These are phyloP conservation scores for Antedon mediterranea DNA, from an alignment of 53 echinoderm and acorn worm species.

Conservation along the genomic window DNA sequence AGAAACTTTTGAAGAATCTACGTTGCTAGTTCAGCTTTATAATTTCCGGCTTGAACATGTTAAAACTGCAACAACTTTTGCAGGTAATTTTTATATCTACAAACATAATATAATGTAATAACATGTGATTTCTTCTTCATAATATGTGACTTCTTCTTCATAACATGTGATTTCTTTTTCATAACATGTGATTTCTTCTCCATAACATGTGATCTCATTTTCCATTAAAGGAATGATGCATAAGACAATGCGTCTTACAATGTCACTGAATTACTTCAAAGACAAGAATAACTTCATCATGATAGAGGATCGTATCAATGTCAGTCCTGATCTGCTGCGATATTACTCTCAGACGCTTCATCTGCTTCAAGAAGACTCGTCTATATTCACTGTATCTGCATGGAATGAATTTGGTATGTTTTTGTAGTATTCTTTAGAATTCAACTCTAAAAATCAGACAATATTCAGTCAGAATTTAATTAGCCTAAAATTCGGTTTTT, in stretches of 20 bases:
- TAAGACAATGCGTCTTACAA: constrained; percentile 18
- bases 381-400: constrained; percentile 60
- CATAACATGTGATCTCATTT: not conserved
- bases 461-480: too few relatives aligned
- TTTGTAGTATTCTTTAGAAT: too few relatives aligned
- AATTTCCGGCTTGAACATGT: constrained; percentile 53
- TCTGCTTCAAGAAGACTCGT: constrained; percentile 50
- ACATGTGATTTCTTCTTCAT: too few relatives aligned
- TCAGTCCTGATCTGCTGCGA: constrained; percentile 79
- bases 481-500: too few relatives aligned
- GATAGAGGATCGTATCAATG: constrained; percentile 62
- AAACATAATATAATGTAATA: too few relatives aligned
- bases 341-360: constrained; percentile 86
- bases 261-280: constrained; percentile 6
- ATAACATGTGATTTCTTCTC: too few relatives aligned
- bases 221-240: constrained; percentile 26
- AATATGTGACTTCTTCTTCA: too few relatives aligned
- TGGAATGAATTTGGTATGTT: constrained; percentile 86
- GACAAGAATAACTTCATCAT: constrained; percentile 50
- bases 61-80: constrained; percentile 38
- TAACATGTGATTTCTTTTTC: too few relatives aligned
- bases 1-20: constrained; percentile 70
- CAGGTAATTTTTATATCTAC: constrained; percentile 36
- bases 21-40: constrained; percentile 59
- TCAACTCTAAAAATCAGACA: too few relatives aligned